Conservation (phyloP, 1,140 invertebrate genomes). For the Zaprionus inermis region DNA sequence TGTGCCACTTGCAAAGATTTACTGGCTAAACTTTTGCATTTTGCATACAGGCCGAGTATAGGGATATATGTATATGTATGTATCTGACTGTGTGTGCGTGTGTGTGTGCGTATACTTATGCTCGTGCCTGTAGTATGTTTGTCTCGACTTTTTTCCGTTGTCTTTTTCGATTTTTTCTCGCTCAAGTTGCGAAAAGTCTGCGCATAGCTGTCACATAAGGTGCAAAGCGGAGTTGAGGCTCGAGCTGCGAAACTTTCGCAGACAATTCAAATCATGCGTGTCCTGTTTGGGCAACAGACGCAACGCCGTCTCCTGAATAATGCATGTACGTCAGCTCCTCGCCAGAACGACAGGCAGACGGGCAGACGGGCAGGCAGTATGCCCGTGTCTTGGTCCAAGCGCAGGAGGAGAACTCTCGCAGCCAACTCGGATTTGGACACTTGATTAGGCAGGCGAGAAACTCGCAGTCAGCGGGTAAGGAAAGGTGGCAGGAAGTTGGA, state of each 20-base stretch:
- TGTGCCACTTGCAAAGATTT: conserved; percentile 82
- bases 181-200: conserved; percentile 57
- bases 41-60: conserved; percentile 61
- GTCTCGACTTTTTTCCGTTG: conserved; percentile 8
- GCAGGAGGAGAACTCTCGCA: not conserved
- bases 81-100: no score
- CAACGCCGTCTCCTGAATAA: conserved; percentile 51
- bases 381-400: not conserved
- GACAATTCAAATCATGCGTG: conserved; percentile 63
- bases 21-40: conserved; percentile 80
- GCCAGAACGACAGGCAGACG: not conserved
- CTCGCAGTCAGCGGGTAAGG: not conserved
- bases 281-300: conserved; percentile 48
- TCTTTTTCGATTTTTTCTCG: conserved; percentile 37
- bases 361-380: not conserved
- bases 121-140: conserved; percentile 1
- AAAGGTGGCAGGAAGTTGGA: not conserved
- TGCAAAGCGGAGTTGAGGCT: conserved; percentile 48
- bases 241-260: conserved; percentile 49
- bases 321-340: conserved; percentile 43
- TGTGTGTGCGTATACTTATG: conserved; percentile 1
- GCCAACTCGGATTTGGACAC: conserved; percentile 55
- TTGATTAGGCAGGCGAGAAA: conserved; percentile 58
- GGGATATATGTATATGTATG: conserved; percentile 19
- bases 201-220: conserved; percentile 63